Evolutionary conservation across 2,888 invertebrate species (phyloP), one percentile per base, ranked within the genome.

Genomic region (Agonum fuliginosum): DNA sequence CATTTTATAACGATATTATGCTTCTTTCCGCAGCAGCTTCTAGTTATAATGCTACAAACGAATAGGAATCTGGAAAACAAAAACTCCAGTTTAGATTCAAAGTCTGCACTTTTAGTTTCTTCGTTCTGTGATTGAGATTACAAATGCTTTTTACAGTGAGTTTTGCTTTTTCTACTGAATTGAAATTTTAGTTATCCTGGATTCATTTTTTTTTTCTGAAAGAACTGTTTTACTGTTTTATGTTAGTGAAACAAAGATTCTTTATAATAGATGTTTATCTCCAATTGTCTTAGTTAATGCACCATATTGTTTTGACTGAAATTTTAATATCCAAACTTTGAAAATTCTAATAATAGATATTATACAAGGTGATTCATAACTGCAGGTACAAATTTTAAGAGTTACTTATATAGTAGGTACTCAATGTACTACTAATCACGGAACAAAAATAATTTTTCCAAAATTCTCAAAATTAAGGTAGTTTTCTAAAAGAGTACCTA

Each of bases 131-230:
- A 37, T 37, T 37, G 10, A 37, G 37, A 37, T 37, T 54, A 12
- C 54, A 54, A 24, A 24, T 12, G 54, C 54, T 54, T 54, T 54
- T 22, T 24, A 24, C 24, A 24, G 22, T 54, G 20, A 20, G 10
- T 54, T 54, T 54, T 54, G n/a, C 54, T 20, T 54, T 54, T 24
- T 54, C n/a, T n/a, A 1, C 54, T 24, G 54, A 54, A 54, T 27
- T 8, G 54, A 24, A 54, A 54, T 54, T 54, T 54, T 54, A 54
- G 54, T 54, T 22, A 54, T 54, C 6, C 20, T 48, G 48, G 48
- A 20, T 54, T 37, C 24, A 54, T 22, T 22, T 54, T 54, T 46
- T 54, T 54, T 24, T 54, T n/a, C 12, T 54, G 22, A 22, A 54
- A 54, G 54, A 24, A 24, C 12, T 20, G n/a, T n/a, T n/a, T n/a